A percentile compares a stretch with the other conserved stretches of the same genome.
These are phyloP conservation scores for Micromys minutus DNA, from an alignment of 2,113 vertebrate species.

Conservation along the genomic window DNA sequence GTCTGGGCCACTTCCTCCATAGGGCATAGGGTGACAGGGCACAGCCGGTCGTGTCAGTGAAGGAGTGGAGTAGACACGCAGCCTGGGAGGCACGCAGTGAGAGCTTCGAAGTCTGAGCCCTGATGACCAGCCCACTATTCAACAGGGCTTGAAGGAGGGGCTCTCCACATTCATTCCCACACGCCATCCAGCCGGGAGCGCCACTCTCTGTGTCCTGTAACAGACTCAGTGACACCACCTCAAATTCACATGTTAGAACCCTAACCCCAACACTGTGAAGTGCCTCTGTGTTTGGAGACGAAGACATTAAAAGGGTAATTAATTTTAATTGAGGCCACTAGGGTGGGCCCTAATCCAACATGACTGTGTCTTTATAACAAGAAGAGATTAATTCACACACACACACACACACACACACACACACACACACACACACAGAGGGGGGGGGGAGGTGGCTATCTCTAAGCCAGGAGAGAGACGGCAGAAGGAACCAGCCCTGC, in stretches of 20 bases:
- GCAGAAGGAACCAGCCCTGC: background rate
- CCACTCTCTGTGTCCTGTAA: background rate
- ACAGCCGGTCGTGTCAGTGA: background rate
- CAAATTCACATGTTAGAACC: background rate
- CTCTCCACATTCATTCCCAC: background rate
- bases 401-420: no score
- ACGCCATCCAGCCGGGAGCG: rapidly evolving
- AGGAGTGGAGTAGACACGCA: background rate
- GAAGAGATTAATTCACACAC: background rate
- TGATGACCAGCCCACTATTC: background rate
- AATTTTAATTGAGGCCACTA: background rate
- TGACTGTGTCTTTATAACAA: background rate
- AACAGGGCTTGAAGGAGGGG: background rate
- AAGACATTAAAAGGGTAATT: background rate
- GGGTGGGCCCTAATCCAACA: background rate
- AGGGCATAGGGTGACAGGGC: background rate
- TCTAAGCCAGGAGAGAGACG: background rate
- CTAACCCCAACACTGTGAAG: background rate
- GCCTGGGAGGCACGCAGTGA: background rate
- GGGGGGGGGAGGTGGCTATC: rapidly evolving
- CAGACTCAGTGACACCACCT: background rate
- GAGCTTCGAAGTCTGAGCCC: background rate
- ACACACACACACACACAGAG: no score
- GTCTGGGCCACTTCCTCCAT: background rate
- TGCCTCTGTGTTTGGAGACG: background rate